These are phyloP conservation scores for Cryptosula pallasiana DNA, from an alignment of 2,888 invertebrate genomes.

Conservation along the genomic window DNA sequence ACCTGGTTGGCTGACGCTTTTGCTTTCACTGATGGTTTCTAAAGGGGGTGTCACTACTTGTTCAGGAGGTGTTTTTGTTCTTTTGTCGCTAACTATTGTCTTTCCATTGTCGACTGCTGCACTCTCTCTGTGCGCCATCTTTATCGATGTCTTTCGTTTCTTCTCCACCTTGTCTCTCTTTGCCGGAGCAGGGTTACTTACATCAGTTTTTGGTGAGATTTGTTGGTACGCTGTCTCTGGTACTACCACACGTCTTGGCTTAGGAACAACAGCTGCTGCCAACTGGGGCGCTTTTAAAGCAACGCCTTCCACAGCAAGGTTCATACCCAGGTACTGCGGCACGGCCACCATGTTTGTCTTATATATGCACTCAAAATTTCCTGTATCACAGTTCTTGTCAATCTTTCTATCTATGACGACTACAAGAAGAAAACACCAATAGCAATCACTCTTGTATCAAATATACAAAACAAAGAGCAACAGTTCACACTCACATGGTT, in stretches of 20 bases:
- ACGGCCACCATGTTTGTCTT: slow-evolving; percentile 48
- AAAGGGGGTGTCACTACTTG: neutral
- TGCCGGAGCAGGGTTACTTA: neutral
- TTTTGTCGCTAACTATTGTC: neutral
- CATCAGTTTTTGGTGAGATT: slow-evolving; percentile 2
- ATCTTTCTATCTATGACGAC: slow-evolving; percentile 51
- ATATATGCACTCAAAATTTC: slow-evolving; percentile 51
- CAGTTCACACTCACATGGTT: too few relatives aligned
- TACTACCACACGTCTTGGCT: neutral
- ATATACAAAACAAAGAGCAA: too few relatives aligned
- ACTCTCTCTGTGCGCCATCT: neutral
- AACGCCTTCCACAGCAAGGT: slow-evolving; percentile 41
- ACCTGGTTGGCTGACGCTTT: neutral
- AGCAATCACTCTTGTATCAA: too few relatives aligned
- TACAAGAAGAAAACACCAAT: slow-evolving; percentile 31
- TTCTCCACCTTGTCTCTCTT: slow-evolving; percentile 12
- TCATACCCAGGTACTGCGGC: slow-evolving; percentile 53
- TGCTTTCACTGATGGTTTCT: slow-evolving; percentile 5
- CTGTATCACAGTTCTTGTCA: slow-evolving; percentile 50
- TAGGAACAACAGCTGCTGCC: neutral
- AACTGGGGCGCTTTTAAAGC: neutral
- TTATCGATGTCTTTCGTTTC: neutral
- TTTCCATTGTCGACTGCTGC: neutral
- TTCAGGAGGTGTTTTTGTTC: slow-evolving; percentile 5
- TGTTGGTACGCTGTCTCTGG: slow-evolving; percentile 11